A percentile compares a stretch with the other conserved stretches of the same genome.
These are phyloP conservation scores for Drosophila mimica DNA, from an alignment of 2,888 invertebrate genomes.

Conservation along the genomic window DNA sequence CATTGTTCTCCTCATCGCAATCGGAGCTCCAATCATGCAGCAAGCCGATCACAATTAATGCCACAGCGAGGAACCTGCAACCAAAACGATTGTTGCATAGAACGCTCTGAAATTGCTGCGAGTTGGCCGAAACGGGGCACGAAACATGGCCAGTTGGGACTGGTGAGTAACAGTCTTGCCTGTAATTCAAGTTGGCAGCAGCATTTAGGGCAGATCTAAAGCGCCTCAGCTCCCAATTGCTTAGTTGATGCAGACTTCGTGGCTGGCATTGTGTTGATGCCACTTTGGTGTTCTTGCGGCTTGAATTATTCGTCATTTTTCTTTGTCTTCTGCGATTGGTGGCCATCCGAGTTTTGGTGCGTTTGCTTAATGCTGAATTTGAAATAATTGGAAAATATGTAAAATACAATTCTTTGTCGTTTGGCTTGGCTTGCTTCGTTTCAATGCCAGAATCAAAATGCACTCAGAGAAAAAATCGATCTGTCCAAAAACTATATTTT, in stretches of 20 bases:
- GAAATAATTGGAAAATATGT: constrained; percentile 22
- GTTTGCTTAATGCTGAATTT: constrained; percentile 24
- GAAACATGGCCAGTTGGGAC: too few species aligned
- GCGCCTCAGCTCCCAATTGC: constrained; percentile 11
- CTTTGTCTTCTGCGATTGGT: not conserved
- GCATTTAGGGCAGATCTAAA: constrained; percentile 19
- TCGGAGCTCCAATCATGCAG: not conserved
- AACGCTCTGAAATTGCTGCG: not conserved
- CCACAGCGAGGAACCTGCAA: constrained; percentile 2
- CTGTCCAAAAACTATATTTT: too few species aligned
- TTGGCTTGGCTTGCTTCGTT: constrained; percentile 25
- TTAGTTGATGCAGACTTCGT: constrained; percentile 17
- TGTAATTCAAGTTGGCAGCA: constrained; percentile 3
- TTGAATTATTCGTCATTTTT: not conserved
- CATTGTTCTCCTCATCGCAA: not conserved
- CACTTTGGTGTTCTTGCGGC: not conserved
- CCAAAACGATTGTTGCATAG: not conserved
- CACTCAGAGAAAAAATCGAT: not conserved
- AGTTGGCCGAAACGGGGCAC: too few species aligned
- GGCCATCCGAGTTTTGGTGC: constrained; percentile 13
- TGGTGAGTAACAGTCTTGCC: not conserved
- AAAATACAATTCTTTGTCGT: constrained; percentile 12
- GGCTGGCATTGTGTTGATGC: not conserved
- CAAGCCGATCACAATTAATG: constrained; percentile 1
- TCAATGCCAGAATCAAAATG: constrained; percentile 43